Base-by-base conservation (phyloP, 2,797 vertebrate species). In the Ispidina picta region DNA sequence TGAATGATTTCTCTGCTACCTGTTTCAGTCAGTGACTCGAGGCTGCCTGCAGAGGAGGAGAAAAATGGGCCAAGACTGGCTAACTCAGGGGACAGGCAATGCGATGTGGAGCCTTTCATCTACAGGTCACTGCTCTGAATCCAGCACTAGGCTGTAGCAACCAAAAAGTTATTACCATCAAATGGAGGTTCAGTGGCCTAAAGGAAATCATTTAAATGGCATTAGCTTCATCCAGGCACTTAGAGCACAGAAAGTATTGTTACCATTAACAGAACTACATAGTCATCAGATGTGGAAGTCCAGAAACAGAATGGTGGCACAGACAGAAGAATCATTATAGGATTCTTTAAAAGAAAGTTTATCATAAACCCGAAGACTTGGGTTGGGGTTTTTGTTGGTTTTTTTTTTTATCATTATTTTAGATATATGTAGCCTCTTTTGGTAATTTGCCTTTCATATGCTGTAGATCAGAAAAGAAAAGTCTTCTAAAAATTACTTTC, bases 111-210 rank as follows among this genome's bases (percentile, higher is more conserved):
- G 68, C 79, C 83, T 90, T 88, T 91, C 77, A 74, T 76, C 88
- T 35, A 9, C n/a, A 91, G 85, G 90, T 62, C 74, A 68, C 48
- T 88, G 92, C 72, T 81, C 55, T 26, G 60, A 87, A 90, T 78
- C 86, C 69, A 89, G 81, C 70, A 72, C n/a, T 74, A 73, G 66
- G 25, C 18, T 83, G 17, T 2, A 54, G 54, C 28, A 79, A 75
- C 62, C 59, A 48, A 54, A 64, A 60, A 58, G 48, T 84, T 71
- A 79, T 59, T 80, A 12, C 62, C 39, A 31, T 51, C 56, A 70
- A 59, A 74, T 19, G 19, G 56, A 68, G 31, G 26, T 65, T 86
- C 68, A 46, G 49, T 33, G 29, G 72, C 62, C 46, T 62, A 46
- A 46, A 18, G 91, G 81, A 88, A 90, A 90, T 80, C 19, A 89